phyloP scores from a whole-genome alignment of 2,797 vertebrate genomes.

The Falco columbarius region DNA sequence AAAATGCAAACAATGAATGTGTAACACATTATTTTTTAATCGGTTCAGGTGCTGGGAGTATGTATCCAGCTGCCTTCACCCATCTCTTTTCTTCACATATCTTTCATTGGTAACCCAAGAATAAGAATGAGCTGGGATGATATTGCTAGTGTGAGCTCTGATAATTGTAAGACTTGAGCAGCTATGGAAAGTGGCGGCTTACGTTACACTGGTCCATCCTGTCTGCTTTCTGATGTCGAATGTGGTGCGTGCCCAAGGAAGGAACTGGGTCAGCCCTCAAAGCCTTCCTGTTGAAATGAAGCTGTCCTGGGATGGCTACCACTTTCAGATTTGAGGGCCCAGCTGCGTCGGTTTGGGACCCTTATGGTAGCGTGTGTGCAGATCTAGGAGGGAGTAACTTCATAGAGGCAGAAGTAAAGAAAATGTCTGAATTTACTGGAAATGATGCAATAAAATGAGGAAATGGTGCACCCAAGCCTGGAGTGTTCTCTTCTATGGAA shows the following conservation, averaged over 20 bases:
- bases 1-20: conserved; percentile 63
- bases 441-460: conserved; percentile 69
- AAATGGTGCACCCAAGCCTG: conserved; percentile 49
- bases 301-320: not conserved
- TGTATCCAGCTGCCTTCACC: conserved; percentile 59
- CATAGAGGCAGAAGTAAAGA: conserved; percentile 17
- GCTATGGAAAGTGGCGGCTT: not conserved
- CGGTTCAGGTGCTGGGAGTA: conserved; percentile 53
- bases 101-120: conserved; percentile 6
- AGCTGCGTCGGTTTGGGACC: not conserved
- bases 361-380: not conserved
- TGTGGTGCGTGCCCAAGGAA: not conserved
- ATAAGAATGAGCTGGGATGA: not conserved
- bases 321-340: not conserved
- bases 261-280: not conserved
- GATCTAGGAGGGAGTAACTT: conserved; percentile 14
- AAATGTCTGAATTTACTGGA: conserved; percentile 66
- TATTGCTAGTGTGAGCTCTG: not conserved
- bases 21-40: conserved; percentile 63
- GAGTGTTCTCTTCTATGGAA: conserved; percentile 41
- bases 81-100: conserved; percentile 44
- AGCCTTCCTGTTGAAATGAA: not conserved
- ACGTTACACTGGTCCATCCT: not conserved
- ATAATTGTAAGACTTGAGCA: not conserved
- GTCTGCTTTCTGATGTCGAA: not conserved